Percentiles rank a stretch among this genome's conserved stretches.
phyloP scores from a whole-genome alignment of 1,140 invertebrate genomes.

The Temnothorax nylanderi region DNA sequence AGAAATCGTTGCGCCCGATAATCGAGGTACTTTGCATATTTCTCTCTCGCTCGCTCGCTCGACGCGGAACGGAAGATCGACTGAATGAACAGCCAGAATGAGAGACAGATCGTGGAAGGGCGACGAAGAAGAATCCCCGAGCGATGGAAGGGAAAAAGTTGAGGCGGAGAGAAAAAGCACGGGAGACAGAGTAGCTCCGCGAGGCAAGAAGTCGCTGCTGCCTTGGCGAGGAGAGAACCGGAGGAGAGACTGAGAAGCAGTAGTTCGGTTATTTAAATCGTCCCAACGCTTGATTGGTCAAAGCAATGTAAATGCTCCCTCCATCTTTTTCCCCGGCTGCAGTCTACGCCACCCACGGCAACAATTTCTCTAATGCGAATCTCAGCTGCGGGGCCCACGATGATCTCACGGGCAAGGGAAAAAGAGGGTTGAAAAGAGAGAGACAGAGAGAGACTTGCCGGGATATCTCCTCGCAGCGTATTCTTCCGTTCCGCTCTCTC shows the following conservation, averaged over 20 bases:
- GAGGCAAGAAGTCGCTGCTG: conserved; percentile 63
- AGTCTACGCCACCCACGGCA: conserved; percentile 60
- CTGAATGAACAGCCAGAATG: conserved; percentile 16
- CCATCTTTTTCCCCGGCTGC: conserved; percentile 28
- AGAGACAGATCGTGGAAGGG: conserved; percentile 29
- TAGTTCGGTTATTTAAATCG: conserved; percentile 76
- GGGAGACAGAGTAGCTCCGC: neutral
- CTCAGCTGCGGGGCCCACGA: conserved; percentile 65
- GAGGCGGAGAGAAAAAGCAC: neutral
- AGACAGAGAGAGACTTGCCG: neutral
- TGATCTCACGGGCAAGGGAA: conserved; percentile 57
- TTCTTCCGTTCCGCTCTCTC: neutral
- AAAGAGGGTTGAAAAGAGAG: conserved; percentile 14
- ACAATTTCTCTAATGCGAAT: conserved; percentile 75
- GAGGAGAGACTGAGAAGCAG: conserved; percentile 3
- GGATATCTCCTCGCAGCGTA: conserved; percentile 22
- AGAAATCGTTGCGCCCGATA: conserved; percentile 62
- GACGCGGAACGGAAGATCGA: conserved; percentile 24
- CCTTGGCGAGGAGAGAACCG: conserved; percentile 46
- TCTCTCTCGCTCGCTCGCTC: neutral
- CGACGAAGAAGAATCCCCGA: neutral
- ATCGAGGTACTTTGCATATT: conserved; percentile 70
- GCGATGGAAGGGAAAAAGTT: neutral
- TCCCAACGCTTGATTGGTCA: conserved; percentile 73
- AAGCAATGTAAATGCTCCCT: conserved; percentile 74